phyloP scores from a whole-genome alignment of 2,797 vertebrate genomes.

The Epinephelus malabaricus region DNA sequence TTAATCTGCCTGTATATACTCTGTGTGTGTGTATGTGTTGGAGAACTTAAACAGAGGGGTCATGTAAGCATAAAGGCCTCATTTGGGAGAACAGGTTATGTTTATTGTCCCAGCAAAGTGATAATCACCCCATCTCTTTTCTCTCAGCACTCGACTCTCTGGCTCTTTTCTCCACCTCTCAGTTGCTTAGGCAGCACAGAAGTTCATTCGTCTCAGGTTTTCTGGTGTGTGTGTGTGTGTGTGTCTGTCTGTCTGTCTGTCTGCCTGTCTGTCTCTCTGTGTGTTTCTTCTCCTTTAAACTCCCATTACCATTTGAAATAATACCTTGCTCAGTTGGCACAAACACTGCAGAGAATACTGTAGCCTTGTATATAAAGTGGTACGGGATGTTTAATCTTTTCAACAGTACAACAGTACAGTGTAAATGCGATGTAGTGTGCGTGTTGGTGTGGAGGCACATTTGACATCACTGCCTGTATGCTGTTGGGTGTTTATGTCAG shows the following conservation, averaged over 20 bases:
- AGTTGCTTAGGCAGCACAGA: conserved; percentile 21
- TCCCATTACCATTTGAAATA: background rate
- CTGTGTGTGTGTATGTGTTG: conserved; percentile 13
- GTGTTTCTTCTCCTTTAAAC: background rate
- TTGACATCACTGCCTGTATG: conserved; percentile 15
- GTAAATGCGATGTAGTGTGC: background rate
- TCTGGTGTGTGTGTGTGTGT: background rate
- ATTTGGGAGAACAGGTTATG: conserved; percentile 23
- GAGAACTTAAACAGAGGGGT: conserved; percentile 12
- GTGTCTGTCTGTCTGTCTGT: background rate
- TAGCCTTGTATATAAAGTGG: background rate
- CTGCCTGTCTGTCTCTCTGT: background rate
- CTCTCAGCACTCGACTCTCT: conserved; percentile 14
- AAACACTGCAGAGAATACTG: background rate
- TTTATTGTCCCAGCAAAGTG: conserved; percentile 38
- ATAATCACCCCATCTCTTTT: conserved; percentile 37
- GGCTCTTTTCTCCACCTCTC: conserved; percentile 26
- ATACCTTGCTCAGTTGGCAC: no score
- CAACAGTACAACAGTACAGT: background rate
- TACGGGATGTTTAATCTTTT: background rate
- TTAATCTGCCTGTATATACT: background rate
- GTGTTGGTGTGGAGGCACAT: background rate
- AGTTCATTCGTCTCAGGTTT: conserved; percentile 48
- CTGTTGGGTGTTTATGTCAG: conserved; percentile 28
- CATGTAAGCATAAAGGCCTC: conserved; percentile 11